Conservation (phyloP, 2,888 invertebrate species). For the Aleiodes leptofemur region DNA sequence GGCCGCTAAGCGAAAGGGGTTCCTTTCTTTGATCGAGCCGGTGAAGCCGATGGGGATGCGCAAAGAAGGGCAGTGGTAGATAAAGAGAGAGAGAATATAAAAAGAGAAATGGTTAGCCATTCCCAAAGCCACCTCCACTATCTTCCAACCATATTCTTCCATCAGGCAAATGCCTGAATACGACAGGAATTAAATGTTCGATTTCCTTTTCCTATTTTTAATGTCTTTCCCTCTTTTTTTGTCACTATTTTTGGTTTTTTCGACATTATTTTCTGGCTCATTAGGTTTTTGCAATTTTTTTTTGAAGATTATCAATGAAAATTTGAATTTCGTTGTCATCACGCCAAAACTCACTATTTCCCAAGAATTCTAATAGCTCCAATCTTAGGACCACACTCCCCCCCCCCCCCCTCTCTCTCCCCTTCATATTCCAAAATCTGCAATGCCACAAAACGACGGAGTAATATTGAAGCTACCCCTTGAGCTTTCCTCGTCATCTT, state of each 20-base stretch:
- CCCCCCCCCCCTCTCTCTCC: too few relatives aligned
- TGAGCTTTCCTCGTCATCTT: slow-evolving; percentile 46
- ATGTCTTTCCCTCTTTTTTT: not conserved
- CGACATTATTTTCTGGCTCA: slow-evolving; percentile 1
- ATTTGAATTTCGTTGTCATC: too few relatives aligned
- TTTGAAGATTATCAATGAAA: too few relatives aligned
- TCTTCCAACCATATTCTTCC: slow-evolving; percentile 27
- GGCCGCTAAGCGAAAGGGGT: slow-evolving; percentile 73
- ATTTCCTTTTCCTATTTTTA: slow-evolving; percentile 10
- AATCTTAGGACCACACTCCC: slow-evolving; percentile 28
- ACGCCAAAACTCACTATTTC: not conserved
- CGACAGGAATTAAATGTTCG: slow-evolving; percentile 45
- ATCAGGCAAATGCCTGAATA: slow-evolving; percentile 17
- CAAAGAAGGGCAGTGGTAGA: slow-evolving; percentile 31
- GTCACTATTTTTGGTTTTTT: not conserved
- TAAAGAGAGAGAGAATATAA: slow-evolving; percentile 29
- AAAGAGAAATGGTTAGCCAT: slow-evolving; percentile 24
- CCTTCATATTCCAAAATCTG: slow-evolving; percentile 19
- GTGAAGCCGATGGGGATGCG: slow-evolving; percentile 37
- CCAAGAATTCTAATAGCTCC: slow-evolving; percentile 25
- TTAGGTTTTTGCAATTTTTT: too few relatives aligned
- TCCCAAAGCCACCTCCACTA: slow-evolving; percentile 23
- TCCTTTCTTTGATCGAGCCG: slow-evolving; percentile 69
- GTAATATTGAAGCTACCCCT: slow-evolving; percentile 43
- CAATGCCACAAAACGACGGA: slow-evolving; percentile 35